Conservation (phyloP, 2,888 invertebrate genomes). For the Syrista parreyssii region DNA sequence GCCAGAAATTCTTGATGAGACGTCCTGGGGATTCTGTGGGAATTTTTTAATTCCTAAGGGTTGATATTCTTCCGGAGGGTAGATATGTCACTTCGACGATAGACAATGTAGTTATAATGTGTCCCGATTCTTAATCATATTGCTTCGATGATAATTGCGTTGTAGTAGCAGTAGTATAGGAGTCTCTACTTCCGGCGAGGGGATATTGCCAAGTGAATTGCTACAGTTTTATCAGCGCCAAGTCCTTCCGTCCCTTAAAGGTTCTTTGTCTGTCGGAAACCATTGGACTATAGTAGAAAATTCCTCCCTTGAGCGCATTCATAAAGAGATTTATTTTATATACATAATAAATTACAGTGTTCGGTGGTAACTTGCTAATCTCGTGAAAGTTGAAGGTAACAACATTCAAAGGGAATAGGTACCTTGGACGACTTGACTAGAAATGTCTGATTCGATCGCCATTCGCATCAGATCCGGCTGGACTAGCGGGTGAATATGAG, state of each 20-base stretch:
- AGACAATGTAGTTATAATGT: neutral
- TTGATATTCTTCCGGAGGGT: neutral
- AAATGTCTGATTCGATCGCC: neutral
- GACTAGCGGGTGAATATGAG: neutral
- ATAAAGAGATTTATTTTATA: constrained; percentile 40
- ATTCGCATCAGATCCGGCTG: neutral
- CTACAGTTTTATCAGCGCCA: neutral
- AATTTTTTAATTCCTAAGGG: neutral
- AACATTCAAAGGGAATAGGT: neutral
- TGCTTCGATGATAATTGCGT: too few relatives aligned
- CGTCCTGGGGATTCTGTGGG: neutral
- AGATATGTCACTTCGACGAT: neutral
- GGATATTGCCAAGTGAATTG: constrained; percentile 20
- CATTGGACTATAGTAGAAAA: neutral
- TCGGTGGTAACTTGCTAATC: neutral
- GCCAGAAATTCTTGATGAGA: neutral
- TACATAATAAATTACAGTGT: constrained; percentile 40
- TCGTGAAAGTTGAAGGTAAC: neutral
- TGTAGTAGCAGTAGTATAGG: too few relatives aligned
- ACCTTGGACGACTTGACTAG: neutral
- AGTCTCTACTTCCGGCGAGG: constrained; percentile 4
- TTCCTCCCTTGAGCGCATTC: constrained; percentile 8
- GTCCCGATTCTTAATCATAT: too few relatives aligned
- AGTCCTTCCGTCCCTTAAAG: neutral
- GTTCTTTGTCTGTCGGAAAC: neutral